Percentiles rank a stretch among this genome's conserved stretches.
Evolutionary conservation across 1,140 invertebrate species (phyloP).

Genomic region (Calliopsis andreniformis): DNA sequence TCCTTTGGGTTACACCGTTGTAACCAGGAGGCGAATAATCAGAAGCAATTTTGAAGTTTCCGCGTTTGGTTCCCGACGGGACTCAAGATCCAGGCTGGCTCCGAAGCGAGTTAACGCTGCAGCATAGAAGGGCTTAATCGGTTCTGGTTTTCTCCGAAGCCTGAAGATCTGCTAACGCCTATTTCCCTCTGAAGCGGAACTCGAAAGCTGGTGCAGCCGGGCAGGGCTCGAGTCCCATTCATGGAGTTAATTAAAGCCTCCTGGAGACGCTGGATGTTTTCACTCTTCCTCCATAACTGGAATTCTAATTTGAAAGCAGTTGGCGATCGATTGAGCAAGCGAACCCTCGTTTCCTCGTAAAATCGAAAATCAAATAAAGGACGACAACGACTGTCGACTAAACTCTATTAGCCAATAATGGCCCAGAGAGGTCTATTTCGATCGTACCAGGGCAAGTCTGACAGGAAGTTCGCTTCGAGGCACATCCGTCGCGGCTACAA

Average conservation of each 20-base stretch:
- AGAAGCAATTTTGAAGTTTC: background rate
- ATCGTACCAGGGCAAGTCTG: background rate
- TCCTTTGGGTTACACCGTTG: background rate
- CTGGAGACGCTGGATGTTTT: too few species aligned
- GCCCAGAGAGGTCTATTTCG: constrained; percentile 5
- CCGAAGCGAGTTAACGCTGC: too few species aligned
- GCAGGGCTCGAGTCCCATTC: too few species aligned
- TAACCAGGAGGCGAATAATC: background rate
- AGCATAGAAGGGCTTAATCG: background rate
- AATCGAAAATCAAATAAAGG: constrained; percentile 24
- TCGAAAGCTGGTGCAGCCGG: too few species aligned
- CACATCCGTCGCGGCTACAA: constrained; percentile 23
- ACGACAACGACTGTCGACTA: background rate
- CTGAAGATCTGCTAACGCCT: too few species aligned
- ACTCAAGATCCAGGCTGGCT: too few species aligned
- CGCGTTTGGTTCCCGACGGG: background rate
- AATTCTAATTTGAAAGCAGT: background rate
- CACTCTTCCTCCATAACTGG: too few species aligned
- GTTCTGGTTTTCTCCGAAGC: background rate
- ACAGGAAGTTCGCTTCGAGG: constrained; percentile 23
- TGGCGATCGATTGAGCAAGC: background rate
- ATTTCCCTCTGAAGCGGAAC: too few species aligned
- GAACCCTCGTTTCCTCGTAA: background rate
- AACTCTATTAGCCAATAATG: background rate
- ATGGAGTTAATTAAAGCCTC: too few species aligned